phyloP scores from a whole-genome alignment of 1,140 invertebrate genomes.

The Zaprionus gabonicus region DNA sequence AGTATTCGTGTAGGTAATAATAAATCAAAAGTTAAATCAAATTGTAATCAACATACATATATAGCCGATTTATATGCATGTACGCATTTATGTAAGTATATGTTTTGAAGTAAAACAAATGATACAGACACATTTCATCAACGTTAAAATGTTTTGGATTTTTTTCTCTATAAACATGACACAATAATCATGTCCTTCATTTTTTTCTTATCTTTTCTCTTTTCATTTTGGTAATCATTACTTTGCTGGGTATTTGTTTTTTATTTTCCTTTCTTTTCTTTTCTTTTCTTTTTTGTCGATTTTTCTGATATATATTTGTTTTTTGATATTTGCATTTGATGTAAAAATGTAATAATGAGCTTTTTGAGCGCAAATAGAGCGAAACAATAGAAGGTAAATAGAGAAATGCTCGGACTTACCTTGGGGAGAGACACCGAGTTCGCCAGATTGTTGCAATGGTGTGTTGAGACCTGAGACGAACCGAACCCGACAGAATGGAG shows the following conservation, averaged over 20 bases:
- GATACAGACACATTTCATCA: slow-evolving; percentile 53
- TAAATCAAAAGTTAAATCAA: slow-evolving; percentile 83
- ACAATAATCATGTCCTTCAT: slow-evolving; percentile 15
- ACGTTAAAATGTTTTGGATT: slow-evolving; percentile 53
- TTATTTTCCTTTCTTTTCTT: slow-evolving; percentile 41
- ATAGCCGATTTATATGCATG: slow-evolving; percentile 56
- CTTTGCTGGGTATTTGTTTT: slow-evolving; percentile 27
- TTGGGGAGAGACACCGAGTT: slow-evolving; percentile 93
- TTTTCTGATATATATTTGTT: slow-evolving; percentile 38
- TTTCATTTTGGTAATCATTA: slow-evolving; percentile 18
- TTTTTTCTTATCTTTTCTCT: slow-evolving; percentile 3
- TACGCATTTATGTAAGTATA: slow-evolving; percentile 46
- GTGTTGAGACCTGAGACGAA: slow-evolving; percentile 87
- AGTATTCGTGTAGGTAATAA: slow-evolving; percentile 46
- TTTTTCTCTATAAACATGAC: slow-evolving; percentile 30
- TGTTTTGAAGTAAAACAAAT: slow-evolving; percentile 68
- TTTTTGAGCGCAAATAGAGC: slow-evolving; percentile 82
- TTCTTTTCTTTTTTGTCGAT: slow-evolving; percentile 29
- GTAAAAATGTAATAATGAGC: slow-evolving; percentile 84
- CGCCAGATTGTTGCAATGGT: slow-evolving; percentile 87
- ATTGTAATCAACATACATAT: slow-evolving; percentile 73
- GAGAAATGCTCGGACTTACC: slow-evolving; percentile 88
- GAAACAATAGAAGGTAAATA: slow-evolving; percentile 76
- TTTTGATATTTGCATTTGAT: slow-evolving; percentile 83
- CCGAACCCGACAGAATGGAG: neutral